Evolutionary conservation across 2,113 vertebrate species (phyloP), one percentile per base, ranked within the genome.

Genomic region (Pelodiscus sinensis): DNA sequence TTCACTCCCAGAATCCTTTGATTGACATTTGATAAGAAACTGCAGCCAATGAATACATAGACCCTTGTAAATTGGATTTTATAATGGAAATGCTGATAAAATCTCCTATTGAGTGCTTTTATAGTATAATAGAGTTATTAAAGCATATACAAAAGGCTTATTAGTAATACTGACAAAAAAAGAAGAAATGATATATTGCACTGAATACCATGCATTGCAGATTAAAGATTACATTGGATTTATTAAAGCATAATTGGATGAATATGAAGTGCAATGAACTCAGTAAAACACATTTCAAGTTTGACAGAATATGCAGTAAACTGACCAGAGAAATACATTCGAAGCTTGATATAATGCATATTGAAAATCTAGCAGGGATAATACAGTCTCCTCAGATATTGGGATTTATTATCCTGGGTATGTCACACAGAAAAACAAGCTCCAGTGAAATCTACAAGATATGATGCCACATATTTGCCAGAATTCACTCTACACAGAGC

Each of bases 201-300:
- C 65, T 25, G 92, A 82, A 89, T 82, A 92, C 93, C 96, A 94
- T 86, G 81, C 29, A 55, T 89, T 94, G 62, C 54, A 92, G 77
- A 62, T 90, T 94, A 93, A 95, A 90, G 77, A 95, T 94, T 82
- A 94, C 5, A 5, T 9, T 81, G 75, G 88, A 95, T 15, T 93
- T 68, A 92, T 80, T 94, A 95, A 90, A 89, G 21, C 38, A 87
- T 91, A 95, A 93, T 90, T 27, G 25, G 14, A 81, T 90, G 75
- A 93, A 93, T 93, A 94, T 21, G 54, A 90, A 93, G 27, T 82
- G 91, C 83, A 94, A 89, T 65, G 81, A 94, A 87, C 79, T 89
- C 86, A 92, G 44, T 44, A 44, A 94, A 96, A 93, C 81, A 90
- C n/a, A 81, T 79, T 89, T 86, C 56, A 92, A 29, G 52, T 83